Evolutionary conservation across 2,888 invertebrate species (phyloP), one percentile per base, ranked within the genome.

Genomic region (Lithodes maja): DNA sequence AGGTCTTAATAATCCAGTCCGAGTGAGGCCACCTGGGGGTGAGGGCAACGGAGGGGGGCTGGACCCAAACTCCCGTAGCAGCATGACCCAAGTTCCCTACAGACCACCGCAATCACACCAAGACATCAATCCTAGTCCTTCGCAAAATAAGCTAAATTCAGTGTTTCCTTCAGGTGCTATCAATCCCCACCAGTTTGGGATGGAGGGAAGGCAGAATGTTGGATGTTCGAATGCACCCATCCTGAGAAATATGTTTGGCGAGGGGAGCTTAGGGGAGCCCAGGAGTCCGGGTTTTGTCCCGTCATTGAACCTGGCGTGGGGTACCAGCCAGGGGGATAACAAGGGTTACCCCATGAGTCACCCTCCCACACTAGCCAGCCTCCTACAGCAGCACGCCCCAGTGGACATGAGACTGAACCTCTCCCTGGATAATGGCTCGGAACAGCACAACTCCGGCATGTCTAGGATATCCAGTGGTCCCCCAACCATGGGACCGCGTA

Each of bases 401-500:
- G 89, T 86, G 85, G 89, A 89, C 71, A 89, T 89, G 82, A 85
- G 89, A 69, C 85, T 83, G 17, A 86, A 83, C 69, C 69, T 85
- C 49, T 69, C 77, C 2, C 50, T 82, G 69, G 89, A 89, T 78
- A 85, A 85, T 54, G 77, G 85, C 9, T 54, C 85, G 71, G 89
- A 86, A n/a, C 78, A 85, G 33, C 85, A 85, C 15, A 85, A 71
- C 33, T 77, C 85, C 81, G 80, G 84, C 49, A 53, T 88, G 52
- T 71, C 88, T 7, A 80, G 88, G 77, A 80, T 88, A 53, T 69
- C 87, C 78, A 78, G 83, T 79, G 83, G 87, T 15, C 74, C 84
- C 53, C 85, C 88, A 84, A 52, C 87, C 61, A 79, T 88, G 33
- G 80, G 80, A 71, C 53, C 84, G 61, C 88, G 81, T 74, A 88